A percentile compares a stretch with the other conserved stretches of the same genome.
These are phyloP conservation scores for Poeciliopsis occidentalis DNA, from an alignment of 2,113 vertebrate genomes.

Conservation along the genomic window DNA sequence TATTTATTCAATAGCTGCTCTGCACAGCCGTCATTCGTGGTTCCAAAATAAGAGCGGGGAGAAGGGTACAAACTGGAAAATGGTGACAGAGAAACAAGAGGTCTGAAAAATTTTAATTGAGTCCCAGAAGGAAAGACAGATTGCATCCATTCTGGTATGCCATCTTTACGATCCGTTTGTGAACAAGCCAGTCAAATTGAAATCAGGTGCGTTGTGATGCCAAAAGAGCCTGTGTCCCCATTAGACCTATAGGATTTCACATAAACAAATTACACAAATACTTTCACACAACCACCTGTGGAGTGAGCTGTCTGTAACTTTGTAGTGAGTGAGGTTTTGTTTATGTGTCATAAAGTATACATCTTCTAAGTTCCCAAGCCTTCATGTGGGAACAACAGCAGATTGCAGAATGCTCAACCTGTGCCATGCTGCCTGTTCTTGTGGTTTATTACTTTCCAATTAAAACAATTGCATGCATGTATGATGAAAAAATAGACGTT, in stretches of 20 bases:
- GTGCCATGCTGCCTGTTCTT: slow-evolving; percentile 72
- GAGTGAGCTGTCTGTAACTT: slow-evolving; percentile 53
- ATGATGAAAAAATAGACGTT: too few species aligned
- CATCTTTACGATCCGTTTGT: slow-evolving; percentile 75
- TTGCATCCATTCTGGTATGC: slow-evolving; percentile 61
- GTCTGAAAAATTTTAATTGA: slow-evolving; percentile 56
- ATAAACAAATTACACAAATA: slow-evolving; percentile 81
- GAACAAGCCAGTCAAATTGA: slow-evolving; percentile 74
- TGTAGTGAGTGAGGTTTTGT: slow-evolving; percentile 66
- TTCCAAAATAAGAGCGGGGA: slow-evolving; percentile 20
- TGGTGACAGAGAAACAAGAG: slow-evolving; percentile 33
- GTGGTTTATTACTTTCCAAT: slow-evolving; percentile 13
- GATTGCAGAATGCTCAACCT: slow-evolving; percentile 58
- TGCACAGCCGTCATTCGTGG: slow-evolving; percentile 19
- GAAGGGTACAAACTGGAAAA: slow-evolving; percentile 27
- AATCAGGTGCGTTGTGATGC: slow-evolving; percentile 74
- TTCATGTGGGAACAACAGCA: slow-evolving; percentile 55
- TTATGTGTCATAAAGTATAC: slow-evolving; percentile 78
- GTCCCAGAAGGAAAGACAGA: slow-evolving; percentile 59
- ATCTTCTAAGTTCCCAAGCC: slow-evolving; percentile 66
- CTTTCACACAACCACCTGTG: slow-evolving; percentile 65
- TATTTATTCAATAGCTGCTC: slow-evolving; percentile 37
- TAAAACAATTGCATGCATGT: too few species aligned
- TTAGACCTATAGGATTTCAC: slow-evolving; percentile 68
- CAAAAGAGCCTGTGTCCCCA: slow-evolving; percentile 71